Evolutionary conservation across 1,140 invertebrate genomes (phyloP), one percentile per base, ranked within the genome.

Genomic region (Formica selysi): DNA sequence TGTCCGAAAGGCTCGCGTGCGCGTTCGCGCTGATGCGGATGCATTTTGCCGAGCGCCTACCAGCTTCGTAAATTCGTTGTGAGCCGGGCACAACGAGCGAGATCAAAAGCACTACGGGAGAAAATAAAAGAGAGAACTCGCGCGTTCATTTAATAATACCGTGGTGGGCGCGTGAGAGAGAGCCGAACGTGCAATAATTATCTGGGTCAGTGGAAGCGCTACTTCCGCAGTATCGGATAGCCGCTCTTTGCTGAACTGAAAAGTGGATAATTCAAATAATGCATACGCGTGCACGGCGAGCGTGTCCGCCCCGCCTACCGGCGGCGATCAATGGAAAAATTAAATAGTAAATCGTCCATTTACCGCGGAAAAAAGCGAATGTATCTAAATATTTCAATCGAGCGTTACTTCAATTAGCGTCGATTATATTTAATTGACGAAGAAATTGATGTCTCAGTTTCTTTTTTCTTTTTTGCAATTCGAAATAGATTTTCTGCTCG

Each of bases 121-220:
- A 68, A 71, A 59, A 83, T 71, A 81, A 81, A 54, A 81, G 51
- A 81, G 51, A 59, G 48, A 51, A 51, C 48, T 38, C 32, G 16
- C 65, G 76, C 54, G 51, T 81, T 81, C 79, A 71, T 81, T 81
- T 81, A 81, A 81, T 71, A 81, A 81, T 80, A 36, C 64, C 79
- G 41, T 26, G 32, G 48, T 5, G 16, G 16, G 41, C 38, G 41
- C 41, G 41, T 0, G 41, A 44, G 10, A 44, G 79, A 81, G 65
- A 71, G 79, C 67, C 67, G 67, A 81, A 81, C 79, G 79, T 81
- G 67, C 38, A 81, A 81, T 81, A 73, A 81, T 81, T 81, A 81
- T 73, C 67, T 81, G 67, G 79, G 79, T 81, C 79, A 81, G 65
- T 81, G 67, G 67, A 81, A 71, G 54, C 79, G 79, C 79, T 81